Conservation (phyloP, 2,797 vertebrate genomes). For the Podarcis lilfordi region DNA sequence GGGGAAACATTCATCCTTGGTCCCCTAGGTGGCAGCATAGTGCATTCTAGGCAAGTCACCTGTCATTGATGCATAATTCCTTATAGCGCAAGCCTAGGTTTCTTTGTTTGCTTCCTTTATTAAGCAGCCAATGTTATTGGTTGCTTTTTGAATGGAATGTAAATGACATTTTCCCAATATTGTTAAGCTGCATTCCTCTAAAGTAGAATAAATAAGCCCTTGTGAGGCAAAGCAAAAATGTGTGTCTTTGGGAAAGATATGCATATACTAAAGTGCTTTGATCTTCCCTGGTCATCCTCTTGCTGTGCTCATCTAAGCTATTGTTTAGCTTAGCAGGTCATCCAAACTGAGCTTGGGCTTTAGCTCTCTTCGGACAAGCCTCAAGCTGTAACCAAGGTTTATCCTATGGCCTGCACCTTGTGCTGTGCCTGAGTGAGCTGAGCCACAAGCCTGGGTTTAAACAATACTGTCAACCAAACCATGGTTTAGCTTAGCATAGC, state of each 20-base stretch:
- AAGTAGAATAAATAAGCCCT: slow-evolving; percentile 2
- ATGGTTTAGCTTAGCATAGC: too few relatives aligned
- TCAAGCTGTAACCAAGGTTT: too few relatives aligned
- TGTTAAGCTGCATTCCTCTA: not conserved
- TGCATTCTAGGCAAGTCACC: not conserved
- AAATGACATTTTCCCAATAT: not conserved
- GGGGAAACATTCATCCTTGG: not conserved
- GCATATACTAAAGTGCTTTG: not conserved
- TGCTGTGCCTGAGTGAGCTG: too few relatives aligned
- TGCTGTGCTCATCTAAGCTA: too few relatives aligned
- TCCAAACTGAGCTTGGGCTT: too few relatives aligned
- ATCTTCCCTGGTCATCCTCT: too few relatives aligned
- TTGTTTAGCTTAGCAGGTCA: too few relatives aligned
- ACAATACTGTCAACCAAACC: not conserved
- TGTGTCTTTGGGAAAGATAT: not conserved
- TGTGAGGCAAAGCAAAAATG: not conserved
- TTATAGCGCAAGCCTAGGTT: not conserved
- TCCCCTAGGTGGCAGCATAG: not conserved
- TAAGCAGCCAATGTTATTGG: not conserved
- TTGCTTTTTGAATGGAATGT: not conserved
- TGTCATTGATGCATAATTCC: slow-evolving; percentile 3
- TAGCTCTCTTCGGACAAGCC: too few relatives aligned
- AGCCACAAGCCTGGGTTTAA: too few relatives aligned
- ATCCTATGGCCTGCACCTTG: too few relatives aligned
- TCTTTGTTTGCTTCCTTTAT: slow-evolving; percentile 11